phyloP scores from a whole-genome alignment of 2,113 vertebrate genomes.

The Podilymbus podiceps region DNA sequence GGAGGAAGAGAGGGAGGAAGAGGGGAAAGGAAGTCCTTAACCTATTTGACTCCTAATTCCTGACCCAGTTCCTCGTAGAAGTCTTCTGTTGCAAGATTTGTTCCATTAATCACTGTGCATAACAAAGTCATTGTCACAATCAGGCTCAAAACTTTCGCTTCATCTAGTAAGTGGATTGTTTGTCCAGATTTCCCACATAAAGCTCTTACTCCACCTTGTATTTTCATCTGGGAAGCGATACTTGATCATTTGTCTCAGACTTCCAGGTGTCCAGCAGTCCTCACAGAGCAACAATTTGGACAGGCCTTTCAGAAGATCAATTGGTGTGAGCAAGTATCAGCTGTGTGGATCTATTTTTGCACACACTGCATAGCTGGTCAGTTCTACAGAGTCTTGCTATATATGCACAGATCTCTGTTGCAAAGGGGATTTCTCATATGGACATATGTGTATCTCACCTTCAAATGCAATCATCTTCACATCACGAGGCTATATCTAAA shows the following conservation, averaged over 20 bases:
- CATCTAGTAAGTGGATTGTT: background rate
- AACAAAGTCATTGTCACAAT: background rate
- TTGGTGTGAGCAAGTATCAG: background rate
- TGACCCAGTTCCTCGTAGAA: background rate
- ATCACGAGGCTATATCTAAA: background rate
- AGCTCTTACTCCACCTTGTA: background rate
- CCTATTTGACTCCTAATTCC: background rate
- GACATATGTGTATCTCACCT: background rate
- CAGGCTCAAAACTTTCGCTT: background rate
- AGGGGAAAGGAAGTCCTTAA: background rate
- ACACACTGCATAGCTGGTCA: background rate
- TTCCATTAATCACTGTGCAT: background rate
- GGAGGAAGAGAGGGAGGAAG: background rate
- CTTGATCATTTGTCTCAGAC: background rate
- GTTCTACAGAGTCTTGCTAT: background rate
- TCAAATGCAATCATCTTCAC: background rate
- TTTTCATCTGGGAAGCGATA: background rate
- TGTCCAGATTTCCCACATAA: background rate
- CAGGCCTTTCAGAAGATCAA: background rate
- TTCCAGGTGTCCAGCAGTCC: background rate
- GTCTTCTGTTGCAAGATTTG: background rate
- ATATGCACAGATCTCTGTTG: accelerated
- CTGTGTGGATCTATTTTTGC: background rate
- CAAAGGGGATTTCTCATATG: background rate
- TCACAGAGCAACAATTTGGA: background rate